Evolutionary conservation across 1,140 invertebrate genomes (phyloP).

Genomic region (Rhyacophila brunnea): DNA sequence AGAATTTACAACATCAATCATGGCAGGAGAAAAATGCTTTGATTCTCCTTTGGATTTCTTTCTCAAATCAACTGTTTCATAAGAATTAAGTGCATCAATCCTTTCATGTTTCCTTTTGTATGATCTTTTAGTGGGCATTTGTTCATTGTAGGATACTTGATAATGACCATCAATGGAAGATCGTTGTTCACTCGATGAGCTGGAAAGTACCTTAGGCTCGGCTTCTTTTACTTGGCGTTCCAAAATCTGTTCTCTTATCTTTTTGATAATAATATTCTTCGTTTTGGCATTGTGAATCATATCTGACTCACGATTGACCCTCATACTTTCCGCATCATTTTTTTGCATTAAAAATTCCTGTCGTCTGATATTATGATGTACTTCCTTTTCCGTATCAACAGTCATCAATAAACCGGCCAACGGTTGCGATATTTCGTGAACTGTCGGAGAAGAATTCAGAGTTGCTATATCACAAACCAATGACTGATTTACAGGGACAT

Average conservation of each 20-base stretch:
- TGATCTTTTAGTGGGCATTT: too few relatives aligned
- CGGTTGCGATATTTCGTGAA: conserved; percentile 15
- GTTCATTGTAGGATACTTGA: too few relatives aligned
- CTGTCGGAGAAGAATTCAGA: conserved; percentile 31
- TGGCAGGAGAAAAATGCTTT: conserved; percentile 5
- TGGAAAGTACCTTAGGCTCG: conserved; percentile 13
- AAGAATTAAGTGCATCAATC: too few relatives aligned
- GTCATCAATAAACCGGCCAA: conserved; percentile 48
- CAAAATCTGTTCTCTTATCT: conserved; percentile 54
- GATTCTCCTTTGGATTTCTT: conserved; percentile 20
- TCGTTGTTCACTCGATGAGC: conserved; percentile 1
- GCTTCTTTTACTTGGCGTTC: conserved; percentile 49
- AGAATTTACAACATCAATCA: too few relatives aligned
- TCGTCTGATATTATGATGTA: too few relatives aligned
- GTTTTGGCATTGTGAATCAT: conserved; percentile 39
- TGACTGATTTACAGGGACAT: conserved; percentile 21
- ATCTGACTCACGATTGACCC: neutral
- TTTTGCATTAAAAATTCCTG: too few relatives aligned
- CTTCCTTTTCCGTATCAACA: conserved; percentile 41
- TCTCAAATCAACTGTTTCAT: neutral
- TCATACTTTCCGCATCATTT: neutral
- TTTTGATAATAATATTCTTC: conserved; percentile 52
- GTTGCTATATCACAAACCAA: conserved; percentile 25
- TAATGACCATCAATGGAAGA: too few relatives aligned
- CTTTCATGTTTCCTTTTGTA: too few relatives aligned